Evolutionary conservation across 2,113 vertebrate genomes (phyloP).

Genomic region (Cyanocitta stelleri): DNA sequence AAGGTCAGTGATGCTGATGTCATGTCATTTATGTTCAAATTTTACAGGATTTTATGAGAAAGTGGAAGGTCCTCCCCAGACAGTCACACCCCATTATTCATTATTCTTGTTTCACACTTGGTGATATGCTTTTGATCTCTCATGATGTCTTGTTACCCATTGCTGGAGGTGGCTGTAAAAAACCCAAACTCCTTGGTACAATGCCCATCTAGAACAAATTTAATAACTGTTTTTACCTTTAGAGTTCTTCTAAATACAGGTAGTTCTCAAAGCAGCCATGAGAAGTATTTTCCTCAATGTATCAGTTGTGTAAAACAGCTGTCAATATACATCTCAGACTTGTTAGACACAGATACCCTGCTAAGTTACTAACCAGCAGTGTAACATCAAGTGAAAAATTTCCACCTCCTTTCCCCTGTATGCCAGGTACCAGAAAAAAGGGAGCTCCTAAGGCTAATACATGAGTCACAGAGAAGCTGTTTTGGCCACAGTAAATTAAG

Average conservation of each 20-base stretch:
- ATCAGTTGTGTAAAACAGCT: background rate
- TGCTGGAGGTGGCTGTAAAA: background rate
- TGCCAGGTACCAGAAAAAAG: background rate
- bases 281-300: background rate
- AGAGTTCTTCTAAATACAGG: background rate
- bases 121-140: background rate
- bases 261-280: background rate
- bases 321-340: background rate
- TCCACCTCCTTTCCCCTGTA: background rate
- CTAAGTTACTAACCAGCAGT: background rate
- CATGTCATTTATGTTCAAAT: background rate
- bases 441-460: background rate
- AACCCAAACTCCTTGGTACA: background rate
- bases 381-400: background rate
- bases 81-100: background rate
- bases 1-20: background rate
- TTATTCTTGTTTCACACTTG: background rate
- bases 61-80: background rate
- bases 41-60: background rate
- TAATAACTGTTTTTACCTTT: background rate
- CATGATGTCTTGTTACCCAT: background rate
- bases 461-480: background rate
- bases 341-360: background rate
- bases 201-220: background rate
- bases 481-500: conserved; percentile 11